Evolutionary conservation across 2,888 invertebrate genomes (phyloP).

Genomic region (Hyposoter dolosus): DNA sequence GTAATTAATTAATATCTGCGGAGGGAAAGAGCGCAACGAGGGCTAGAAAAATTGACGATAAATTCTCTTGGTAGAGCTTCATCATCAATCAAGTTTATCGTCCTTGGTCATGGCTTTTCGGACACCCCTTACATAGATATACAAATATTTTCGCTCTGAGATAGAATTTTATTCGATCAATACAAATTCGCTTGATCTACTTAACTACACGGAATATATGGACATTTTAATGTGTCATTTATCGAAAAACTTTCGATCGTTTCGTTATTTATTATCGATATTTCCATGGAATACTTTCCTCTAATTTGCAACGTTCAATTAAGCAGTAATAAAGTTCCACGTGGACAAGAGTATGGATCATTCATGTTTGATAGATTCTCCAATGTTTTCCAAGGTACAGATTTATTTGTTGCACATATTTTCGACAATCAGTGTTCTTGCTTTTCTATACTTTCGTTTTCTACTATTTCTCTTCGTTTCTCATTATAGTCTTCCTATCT

Average conservation of each 20-base stretch:
- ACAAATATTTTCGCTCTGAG: not conserved
- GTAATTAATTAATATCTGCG: slow-evolving; percentile 4
- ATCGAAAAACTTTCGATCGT: not conserved
- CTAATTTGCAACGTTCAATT: slow-evolving; percentile 9
- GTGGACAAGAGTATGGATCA: too few relatives aligned
- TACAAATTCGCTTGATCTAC: not conserved
- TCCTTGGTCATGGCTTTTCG: not conserved
- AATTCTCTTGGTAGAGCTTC: not conserved
- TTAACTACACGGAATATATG: not conserved
- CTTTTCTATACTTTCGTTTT: not conserved
- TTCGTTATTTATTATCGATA: not conserved
- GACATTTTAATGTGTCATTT: not conserved
- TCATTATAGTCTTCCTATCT: not conserved
- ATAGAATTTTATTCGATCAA: not conserved
- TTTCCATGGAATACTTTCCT: not conserved
- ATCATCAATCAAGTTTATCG: not conserved
- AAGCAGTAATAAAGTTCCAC: not conserved
- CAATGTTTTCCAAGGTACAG: too few relatives aligned
- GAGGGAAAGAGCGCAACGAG: not conserved
- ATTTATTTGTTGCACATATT: not conserved
- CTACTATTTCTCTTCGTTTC: not conserved
- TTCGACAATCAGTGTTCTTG: slow-evolving; percentile 41
- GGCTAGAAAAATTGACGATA: not conserved
- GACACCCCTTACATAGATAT: not conserved
- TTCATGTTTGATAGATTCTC: too few relatives aligned